A percentile compares a stretch with the other conserved stretches of the same genome.
Evolutionary conservation across 1,140 invertebrate species (phyloP).

Genomic region (Phymorhynchus buccinoides): DNA sequence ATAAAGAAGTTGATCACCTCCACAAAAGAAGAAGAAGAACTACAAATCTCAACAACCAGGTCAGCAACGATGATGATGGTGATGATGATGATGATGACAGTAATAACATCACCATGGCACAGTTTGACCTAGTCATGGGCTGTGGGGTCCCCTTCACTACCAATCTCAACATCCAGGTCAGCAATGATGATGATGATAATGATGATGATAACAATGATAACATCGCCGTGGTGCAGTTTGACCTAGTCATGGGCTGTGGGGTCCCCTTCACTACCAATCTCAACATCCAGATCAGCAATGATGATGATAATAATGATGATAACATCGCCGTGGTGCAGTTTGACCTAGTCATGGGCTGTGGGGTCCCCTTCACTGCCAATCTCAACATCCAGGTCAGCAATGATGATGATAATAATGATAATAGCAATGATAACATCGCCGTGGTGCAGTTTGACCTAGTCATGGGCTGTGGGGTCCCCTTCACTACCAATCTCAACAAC

Average conservation of each 20-base stretch:
- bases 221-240: neutral
- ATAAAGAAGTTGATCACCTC: constrained; percentile 58
- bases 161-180: constrained; percentile 59
- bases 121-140: constrained; percentile 75
- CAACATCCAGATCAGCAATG: constrained; percentile 53
- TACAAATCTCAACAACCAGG: constrained; percentile 60
- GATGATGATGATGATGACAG: too few species aligned
- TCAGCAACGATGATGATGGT: neutral
- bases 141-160: constrained; percentile 66
- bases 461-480: constrained; percentile 72
- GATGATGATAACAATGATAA: neutral
- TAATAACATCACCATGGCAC: constrained; percentile 73
- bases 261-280: constrained; percentile 54
- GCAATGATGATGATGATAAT: neutral
- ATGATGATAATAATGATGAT: too few species aligned
- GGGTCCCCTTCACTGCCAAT: too few species aligned
- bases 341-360: too few species aligned
- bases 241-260: constrained; percentile 42
- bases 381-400: constrained; percentile 56
- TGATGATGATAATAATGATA: too few species aligned
- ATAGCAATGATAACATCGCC: too few species aligned
- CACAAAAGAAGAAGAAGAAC: neutral
- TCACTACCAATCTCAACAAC: constrained; percentile 62
- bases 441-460: constrained; percentile 75
- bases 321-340: constrained; percentile 73